Evolutionary conservation across 2,797 vertebrate genomes (phyloP).

Genomic region (Diceros bicornis): DNA sequence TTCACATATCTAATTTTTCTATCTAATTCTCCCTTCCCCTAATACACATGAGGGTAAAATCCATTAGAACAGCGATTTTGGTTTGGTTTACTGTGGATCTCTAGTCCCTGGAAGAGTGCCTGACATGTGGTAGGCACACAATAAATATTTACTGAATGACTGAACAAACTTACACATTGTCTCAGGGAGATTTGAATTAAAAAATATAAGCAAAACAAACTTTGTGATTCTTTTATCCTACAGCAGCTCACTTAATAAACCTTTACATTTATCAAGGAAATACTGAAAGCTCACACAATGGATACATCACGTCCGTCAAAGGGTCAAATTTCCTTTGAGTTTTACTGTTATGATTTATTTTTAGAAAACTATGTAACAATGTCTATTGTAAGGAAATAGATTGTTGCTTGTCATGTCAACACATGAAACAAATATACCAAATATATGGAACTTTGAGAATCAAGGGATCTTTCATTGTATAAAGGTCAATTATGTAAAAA

Average conservation of each 20-base stretch:
- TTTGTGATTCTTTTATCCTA: neutral
- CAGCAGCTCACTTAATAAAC: neutral
- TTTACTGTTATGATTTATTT: neutral
- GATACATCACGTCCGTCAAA: neutral
- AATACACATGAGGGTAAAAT: neutral
- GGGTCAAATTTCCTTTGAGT: neutral
- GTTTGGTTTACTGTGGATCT: neutral
- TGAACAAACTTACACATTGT: neutral
- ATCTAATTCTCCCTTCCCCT: neutral
- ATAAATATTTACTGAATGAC: neutral
- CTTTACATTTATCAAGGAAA: neutral
- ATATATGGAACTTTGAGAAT: neutral
- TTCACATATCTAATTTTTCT: conserved; percentile 30
- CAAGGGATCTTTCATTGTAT: neutral
- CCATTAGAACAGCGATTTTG: neutral
- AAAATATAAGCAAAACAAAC: neutral
- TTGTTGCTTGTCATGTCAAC: neutral
- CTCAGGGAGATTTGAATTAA: neutral
- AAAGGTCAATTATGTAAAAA: neutral
- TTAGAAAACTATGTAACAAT: neutral
- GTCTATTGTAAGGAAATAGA: neutral
- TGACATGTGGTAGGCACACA: neutral
- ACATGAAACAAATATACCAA: neutral
- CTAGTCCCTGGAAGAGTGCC: neutral
- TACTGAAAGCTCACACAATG: neutral